Evolutionary conservation across 2,113 vertebrate genomes (phyloP).

Genomic region (Octodon degus): DNA sequence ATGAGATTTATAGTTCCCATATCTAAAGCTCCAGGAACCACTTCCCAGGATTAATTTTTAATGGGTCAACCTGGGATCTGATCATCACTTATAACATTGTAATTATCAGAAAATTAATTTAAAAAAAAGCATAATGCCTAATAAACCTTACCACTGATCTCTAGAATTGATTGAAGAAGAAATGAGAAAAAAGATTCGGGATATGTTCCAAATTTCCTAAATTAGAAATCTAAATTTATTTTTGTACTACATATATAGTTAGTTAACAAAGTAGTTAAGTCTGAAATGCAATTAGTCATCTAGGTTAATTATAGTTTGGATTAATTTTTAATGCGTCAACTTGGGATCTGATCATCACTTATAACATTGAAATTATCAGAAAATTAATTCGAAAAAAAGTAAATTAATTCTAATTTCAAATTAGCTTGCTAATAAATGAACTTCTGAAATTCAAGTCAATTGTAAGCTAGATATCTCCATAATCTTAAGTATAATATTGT

Average conservation of each 20-base stretch:
- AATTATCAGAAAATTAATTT: not conserved
- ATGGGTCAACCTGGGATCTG: not conserved
- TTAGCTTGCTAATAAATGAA: not conserved
- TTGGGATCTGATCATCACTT: not conserved
- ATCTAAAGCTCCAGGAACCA: not conserved
- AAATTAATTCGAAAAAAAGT: not conserved
- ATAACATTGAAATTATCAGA: not conserved
- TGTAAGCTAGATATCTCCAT: not conserved
- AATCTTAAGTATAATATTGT: not conserved
- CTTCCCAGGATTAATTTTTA: not conserved
- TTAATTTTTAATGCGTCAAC: not conserved
- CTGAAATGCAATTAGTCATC: not conserved
- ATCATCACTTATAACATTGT: not conserved
- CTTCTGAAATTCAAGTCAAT: not conserved
- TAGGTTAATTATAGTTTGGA: not conserved
- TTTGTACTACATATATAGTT: not conserved
- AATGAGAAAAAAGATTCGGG: not conserved
- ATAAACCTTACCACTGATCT: not conserved
- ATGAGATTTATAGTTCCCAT: not conserved
- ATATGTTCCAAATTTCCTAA: not conserved
- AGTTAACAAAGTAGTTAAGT: not conserved
- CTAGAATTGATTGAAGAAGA: not conserved
- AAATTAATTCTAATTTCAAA: conserved; percentile 21
- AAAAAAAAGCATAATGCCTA: not conserved
- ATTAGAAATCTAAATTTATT: not conserved